phyloP scores from a whole-genome alignment of 2,888 invertebrate genomes.

The Ochlodes sylvanus region DNA sequence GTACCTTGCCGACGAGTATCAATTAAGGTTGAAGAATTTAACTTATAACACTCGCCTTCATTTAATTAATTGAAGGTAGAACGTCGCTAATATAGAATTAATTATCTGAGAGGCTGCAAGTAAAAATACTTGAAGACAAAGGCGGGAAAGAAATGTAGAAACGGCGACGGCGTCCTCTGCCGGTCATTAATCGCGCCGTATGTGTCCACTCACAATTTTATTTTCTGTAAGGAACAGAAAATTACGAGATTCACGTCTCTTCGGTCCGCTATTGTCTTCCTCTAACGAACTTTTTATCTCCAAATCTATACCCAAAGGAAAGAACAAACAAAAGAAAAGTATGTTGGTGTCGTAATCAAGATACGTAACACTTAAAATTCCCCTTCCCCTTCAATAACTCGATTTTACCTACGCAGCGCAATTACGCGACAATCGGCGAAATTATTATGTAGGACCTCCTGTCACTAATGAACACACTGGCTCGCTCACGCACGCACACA shows the following conservation, averaged over 20 bases:
- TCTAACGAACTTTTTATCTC: constrained; percentile 56
- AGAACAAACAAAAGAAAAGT: constrained; percentile 6
- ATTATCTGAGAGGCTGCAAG: constrained; percentile 40
- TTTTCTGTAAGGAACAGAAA: constrained; percentile 32
- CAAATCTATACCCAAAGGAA: constrained; percentile 42
- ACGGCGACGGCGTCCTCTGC: constrained; percentile 41
- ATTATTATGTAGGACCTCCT: too few species aligned
- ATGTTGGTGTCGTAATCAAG: background rate
- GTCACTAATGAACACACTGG: too few species aligned
- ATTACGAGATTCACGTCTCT: constrained; percentile 51
- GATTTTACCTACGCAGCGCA: constrained; percentile 44
- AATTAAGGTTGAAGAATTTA: constrained; percentile 46
- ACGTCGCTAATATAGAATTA: constrained; percentile 42
- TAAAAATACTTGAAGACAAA: constrained; percentile 33
- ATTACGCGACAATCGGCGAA: constrained; percentile 67
- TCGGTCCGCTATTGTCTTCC: constrained; percentile 59
- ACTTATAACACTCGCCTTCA: constrained; percentile 44
- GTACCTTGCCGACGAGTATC: constrained; percentile 24
- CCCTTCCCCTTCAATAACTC: background rate
- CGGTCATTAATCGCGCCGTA: constrained; percentile 48
- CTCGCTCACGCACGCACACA: too few species aligned
- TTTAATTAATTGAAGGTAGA: constrained; percentile 45
- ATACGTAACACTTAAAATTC: constrained; percentile 12
- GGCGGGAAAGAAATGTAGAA: constrained; percentile 19
- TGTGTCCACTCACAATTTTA: constrained; percentile 50